Evolutionary conservation across 2,888 invertebrate species (phyloP).

Genomic region (Mactromeris polynyma): DNA sequence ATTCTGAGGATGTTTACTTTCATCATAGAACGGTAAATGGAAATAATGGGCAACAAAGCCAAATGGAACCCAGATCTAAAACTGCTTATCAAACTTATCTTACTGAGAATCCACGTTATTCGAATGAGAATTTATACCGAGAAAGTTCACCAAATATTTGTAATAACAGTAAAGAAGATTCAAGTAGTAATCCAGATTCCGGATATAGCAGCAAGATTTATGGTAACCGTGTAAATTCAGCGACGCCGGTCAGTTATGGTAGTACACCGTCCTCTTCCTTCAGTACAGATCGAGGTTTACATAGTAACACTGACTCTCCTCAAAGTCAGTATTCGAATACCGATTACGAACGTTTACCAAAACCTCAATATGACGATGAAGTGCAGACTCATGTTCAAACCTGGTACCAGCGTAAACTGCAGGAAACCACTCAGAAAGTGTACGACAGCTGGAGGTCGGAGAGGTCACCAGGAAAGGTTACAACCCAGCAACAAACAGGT

Average conservation of each 20-base stretch:
- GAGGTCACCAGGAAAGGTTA: conserved; percentile 46
- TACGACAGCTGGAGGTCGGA: conserved; percentile 71
- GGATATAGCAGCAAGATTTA: conserved; percentile 95
- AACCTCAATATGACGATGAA: conserved; percentile 65
- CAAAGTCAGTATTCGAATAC: conserved; percentile 68
- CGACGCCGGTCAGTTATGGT: conserved; percentile 69
- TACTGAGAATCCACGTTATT: conserved; percentile 54
- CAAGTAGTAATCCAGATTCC: conserved; percentile 90
- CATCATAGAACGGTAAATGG: conserved; percentile 25
- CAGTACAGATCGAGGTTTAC: conserved; percentile 78
- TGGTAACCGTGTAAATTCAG: conserved; percentile 83
- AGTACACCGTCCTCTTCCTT: conserved; percentile 83
- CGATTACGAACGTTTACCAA: conserved; percentile 70
- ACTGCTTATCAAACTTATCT: conserved; percentile 66
- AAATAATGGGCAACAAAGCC: conserved; percentile 19
- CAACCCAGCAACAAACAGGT: conserved; percentile 24
- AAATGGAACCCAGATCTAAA: conserved; percentile 62
- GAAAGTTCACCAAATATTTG: conserved; percentile 73
- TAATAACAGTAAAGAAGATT: conserved; percentile 81
- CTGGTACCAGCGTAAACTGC: conserved; percentile 81
- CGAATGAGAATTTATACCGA: conserved; percentile 40
- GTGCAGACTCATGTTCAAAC: conserved; percentile 78
- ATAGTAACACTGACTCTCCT: conserved; percentile 78
- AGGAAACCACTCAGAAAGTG: conserved; percentile 79
- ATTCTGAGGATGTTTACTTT: conserved; percentile 34